A percentile compares a stretch with the other conserved stretches of the same genome.
These are phyloP conservation scores for Dorcus hopei DNA, from an alignment of 2,888 invertebrate genomes.

Conservation along the genomic window DNA sequence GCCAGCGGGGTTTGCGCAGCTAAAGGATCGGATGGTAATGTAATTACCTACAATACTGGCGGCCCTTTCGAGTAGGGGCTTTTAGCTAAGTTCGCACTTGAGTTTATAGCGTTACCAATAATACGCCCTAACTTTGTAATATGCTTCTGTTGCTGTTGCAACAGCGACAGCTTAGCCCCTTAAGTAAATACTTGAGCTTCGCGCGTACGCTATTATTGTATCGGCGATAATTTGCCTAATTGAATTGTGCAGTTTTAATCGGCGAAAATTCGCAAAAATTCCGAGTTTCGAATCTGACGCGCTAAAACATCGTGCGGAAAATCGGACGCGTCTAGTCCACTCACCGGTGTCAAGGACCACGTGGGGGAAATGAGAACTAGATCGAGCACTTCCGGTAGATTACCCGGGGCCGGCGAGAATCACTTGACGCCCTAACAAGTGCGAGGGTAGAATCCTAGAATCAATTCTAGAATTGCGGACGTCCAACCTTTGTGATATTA, in stretches of 20 bases:
- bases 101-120: constrained; percentile 43
- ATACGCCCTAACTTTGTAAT: constrained; percentile 32
- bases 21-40: constrained; percentile 39
- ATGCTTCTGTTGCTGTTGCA: constrained; percentile 7
- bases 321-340: constrained; percentile 20
- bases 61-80: constrained; percentile 39
- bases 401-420: constrained; percentile 24
- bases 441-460: constrained; percentile 4
- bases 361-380: constrained; percentile 23
- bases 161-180: constrained; percentile 27
- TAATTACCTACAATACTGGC: constrained; percentile 41
- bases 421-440: constrained; percentile 25
- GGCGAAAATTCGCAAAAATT: neutral
- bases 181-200: constrained; percentile 25
- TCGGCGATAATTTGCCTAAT: constrained; percentile 16
- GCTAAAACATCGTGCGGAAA: too few relatives aligned
- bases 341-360: constrained; percentile 16
- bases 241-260: neutral
- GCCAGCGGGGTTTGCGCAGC: constrained; percentile 29
- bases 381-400: constrained; percentile 28
- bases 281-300: neutral
- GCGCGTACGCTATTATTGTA: constrained; percentile 11
- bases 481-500: too few relatives aligned
- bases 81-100: constrained; percentile 44
- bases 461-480: too few relatives aligned